Evolutionary conservation across 2,888 invertebrate genomes (phyloP), one percentile per base, ranked within the genome.

Genomic region (Acronicta aceris): DNA sequence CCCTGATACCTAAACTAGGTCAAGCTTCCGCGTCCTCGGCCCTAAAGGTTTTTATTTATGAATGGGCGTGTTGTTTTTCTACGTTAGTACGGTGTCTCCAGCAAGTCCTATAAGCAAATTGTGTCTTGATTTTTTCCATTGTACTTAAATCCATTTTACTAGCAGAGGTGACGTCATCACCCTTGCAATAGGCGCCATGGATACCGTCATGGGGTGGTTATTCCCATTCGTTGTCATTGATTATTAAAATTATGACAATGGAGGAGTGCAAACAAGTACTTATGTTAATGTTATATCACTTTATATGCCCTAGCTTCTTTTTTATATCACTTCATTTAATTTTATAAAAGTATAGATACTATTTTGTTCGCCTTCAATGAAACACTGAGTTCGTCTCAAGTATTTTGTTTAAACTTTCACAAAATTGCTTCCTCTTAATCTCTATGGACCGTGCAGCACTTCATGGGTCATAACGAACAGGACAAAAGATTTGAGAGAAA

Each of bases 11-110:
- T 72, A 74, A 94, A 88, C 81, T 93, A 88, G 94, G 94, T 93
- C 94, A 93, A 83, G 87, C 91, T 89, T 89, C 89, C 89, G 90
- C 86, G 92, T 90, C 89, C 91, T 89, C 89, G 82, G 84, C 84
- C 84, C 83, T 79, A 85, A 84, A 81, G 83, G 81, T 83, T 87
- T 87, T 91, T 88, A 88, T 89, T 91, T 90, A 89, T 89, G 88
- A 89, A 88, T 89, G 88, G 86, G 84, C 76, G 85, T 85, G 81
- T 81, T 86, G 81, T 83, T 86, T 86, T 82, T 83, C 70, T 80
- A 71, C 72, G 67, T 59, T 72, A 73, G 63, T 71, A 71, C 40
- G 52, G 56, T 69, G 73, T 76, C 68, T 72, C 49, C 45, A 63
- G 59, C 54, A 68, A 71, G 73, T 65, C 53, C 74, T 71, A 30